A percentile compares a stretch with the other conserved stretches of the same genome.
Conservation (phyloP, 1,140 invertebrate genomes). For the Pararge aegeria region DNA sequence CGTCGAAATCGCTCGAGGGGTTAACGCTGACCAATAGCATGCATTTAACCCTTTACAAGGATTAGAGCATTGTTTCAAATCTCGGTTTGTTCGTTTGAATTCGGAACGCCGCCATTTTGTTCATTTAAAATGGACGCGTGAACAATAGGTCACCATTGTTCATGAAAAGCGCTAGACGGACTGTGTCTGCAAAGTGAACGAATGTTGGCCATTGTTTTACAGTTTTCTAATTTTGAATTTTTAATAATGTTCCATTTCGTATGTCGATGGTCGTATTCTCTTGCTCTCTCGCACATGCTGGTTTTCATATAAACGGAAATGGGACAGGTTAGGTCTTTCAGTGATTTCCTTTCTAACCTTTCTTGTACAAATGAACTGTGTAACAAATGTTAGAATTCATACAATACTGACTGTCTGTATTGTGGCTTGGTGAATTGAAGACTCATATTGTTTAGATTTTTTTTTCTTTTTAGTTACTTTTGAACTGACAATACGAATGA, state of each 20-base stretch:
- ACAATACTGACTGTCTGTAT: not conserved
- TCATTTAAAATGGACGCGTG: conserved; percentile 77
- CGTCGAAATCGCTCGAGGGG: conserved; percentile 39
- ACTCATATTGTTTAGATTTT: not conserved
- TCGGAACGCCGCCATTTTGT: conserved; percentile 74
- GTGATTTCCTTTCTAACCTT: not conserved
- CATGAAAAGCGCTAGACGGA: conserved; percentile 47
- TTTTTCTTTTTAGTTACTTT: too few species aligned
- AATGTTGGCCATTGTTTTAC: conserved; percentile 67
- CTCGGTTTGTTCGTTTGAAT: conserved; percentile 56
- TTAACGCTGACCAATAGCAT: conserved; percentile 70
- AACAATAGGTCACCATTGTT: conserved; percentile 73
- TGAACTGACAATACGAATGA: too few species aligned
- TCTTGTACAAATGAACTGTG: not conserved
- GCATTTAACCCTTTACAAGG: conserved; percentile 71
- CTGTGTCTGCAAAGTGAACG: conserved; percentile 55
- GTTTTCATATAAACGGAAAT: not conserved
- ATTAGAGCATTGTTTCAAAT: conserved; percentile 76
- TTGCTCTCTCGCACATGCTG: conserved; percentile 11
- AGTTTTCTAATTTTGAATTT: conserved; percentile 62
- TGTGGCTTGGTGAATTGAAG: not conserved
- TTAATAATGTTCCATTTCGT: conserved; percentile 48
- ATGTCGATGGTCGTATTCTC: conserved; percentile 36
- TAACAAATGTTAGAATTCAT: conserved; percentile 1
- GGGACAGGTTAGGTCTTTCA: not conserved